These are phyloP conservation scores for Limnephilus lunatus DNA, from an alignment of 2,888 invertebrate species.

Conservation along the genomic window DNA sequence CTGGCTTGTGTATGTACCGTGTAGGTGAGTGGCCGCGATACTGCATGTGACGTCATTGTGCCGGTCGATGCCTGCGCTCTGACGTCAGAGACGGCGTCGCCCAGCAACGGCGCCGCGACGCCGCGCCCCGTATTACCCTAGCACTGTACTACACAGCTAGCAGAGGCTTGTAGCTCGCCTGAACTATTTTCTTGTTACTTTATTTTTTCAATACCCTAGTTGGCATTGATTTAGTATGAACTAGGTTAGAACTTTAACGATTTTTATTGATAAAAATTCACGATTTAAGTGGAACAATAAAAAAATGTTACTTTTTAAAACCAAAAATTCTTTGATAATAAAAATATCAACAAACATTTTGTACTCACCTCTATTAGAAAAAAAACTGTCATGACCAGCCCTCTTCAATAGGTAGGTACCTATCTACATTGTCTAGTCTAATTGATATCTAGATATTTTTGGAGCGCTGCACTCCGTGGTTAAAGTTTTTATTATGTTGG, in stretches of 20 bases:
- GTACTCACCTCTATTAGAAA: no score
- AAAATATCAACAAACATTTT: no score
- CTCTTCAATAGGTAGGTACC: no score
- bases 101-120: constrained; percentile 38
- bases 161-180: background rate
- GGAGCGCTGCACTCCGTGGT: no score
- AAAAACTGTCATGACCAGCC: no score
- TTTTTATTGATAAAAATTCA: background rate
- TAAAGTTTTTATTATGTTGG: no score
- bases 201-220: background rate
- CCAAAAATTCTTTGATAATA: no score
- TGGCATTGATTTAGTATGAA: background rate
- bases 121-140: background rate
- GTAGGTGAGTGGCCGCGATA: constrained; percentile 1
- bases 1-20: background rate
- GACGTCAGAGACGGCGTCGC: constrained; percentile 38
- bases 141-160: background rate
- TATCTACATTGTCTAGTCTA: no score
- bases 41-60: constrained; percentile 40
- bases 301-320: no score
- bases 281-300: no score
- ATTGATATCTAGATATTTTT: no score
- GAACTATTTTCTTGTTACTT: constrained; percentile 1
- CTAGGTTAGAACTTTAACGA: background rate
- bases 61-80: constrained; percentile 39